These are phyloP conservation scores for Emydoidea blandingii DNA, from an alignment of 2,797 vertebrate species.

Conservation along the genomic window DNA sequence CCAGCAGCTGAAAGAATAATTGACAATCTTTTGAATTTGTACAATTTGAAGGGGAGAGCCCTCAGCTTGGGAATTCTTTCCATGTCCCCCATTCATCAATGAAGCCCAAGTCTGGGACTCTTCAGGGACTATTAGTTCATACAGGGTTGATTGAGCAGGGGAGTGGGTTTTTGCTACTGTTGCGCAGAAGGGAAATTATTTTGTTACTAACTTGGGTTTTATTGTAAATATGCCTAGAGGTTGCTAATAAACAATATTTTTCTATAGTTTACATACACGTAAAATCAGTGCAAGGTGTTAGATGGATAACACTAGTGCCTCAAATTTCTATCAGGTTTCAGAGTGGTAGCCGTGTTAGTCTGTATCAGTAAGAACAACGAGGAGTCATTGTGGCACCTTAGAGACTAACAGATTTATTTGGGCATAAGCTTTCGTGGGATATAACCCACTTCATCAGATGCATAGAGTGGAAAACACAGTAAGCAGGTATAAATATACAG, in stretches of 20 bases:
- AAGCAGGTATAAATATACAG: too few relatives aligned
- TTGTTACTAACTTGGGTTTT: not conserved
- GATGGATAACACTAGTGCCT: not conserved
- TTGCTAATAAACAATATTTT: not conserved
- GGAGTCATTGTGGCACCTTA: too few relatives aligned
- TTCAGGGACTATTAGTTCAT: not conserved
- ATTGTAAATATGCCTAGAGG: not conserved
- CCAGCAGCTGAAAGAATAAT: not conserved
- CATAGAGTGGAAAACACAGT: too few relatives aligned
- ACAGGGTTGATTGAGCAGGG: not conserved
- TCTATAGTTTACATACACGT: not conserved
- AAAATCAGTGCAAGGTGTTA: not conserved
- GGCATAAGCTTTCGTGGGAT: too few relatives aligned
- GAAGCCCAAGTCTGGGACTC: not conserved
- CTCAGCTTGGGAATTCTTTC: not conserved
- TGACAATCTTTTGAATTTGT: accelerated
- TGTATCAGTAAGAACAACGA: too few relatives aligned
- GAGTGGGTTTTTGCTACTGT: not conserved
- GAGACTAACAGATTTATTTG: too few relatives aligned
- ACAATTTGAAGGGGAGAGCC: accelerated
- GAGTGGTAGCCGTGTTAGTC: too few relatives aligned
- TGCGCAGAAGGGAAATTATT: not conserved
- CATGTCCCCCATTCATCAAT: not conserved
- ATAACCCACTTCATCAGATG: too few relatives aligned
- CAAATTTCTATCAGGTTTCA: not conserved